Percentiles rank a stretch among this genome's conserved stretches.
phyloP scores from a whole-genome alignment of 1,140 invertebrate species.

The Eubasilissa regina region DNA sequence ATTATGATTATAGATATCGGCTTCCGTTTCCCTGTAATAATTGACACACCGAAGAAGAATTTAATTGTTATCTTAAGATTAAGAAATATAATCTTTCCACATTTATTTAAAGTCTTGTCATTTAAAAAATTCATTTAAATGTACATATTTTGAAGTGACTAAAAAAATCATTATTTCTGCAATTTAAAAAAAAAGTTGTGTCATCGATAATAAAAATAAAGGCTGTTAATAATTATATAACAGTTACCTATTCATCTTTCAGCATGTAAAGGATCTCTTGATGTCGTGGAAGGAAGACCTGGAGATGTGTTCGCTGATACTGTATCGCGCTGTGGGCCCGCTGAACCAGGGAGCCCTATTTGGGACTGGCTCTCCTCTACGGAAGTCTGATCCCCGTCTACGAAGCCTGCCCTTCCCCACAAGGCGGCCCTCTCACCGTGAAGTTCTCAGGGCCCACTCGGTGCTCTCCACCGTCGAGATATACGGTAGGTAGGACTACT shows the following conservation, averaged over 20 bases:
- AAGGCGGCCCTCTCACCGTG: constrained; percentile 84
- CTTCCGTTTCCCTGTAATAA: too few relatives aligned
- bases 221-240: background rate
- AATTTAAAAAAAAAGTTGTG: too few relatives aligned
- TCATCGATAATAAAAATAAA: too few relatives aligned
- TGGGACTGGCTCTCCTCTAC: constrained; percentile 81
- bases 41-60: too few relatives aligned
- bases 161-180: too few relatives aligned
- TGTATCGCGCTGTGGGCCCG: constrained; percentile 84
- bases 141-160: too few relatives aligned
- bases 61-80: too few relatives aligned
- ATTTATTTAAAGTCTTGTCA: too few relatives aligned
- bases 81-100: too few relatives aligned
- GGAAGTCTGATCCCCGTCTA: constrained; percentile 78
- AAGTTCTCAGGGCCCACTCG: constrained; percentile 84
- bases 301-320: constrained; percentile 80
- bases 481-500: constrained; percentile 75
- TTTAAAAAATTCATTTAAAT: too few relatives aligned
- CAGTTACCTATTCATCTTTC: constrained; percentile 61
- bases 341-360: constrained; percentile 83
- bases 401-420: constrained; percentile 88
- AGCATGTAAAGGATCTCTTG: constrained; percentile 87
- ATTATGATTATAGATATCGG: too few relatives aligned
- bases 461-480: constrained; percentile 81
- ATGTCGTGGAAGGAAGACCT: constrained; percentile 80